Evolutionary conservation across 1,140 invertebrate species (phyloP), one percentile per base, ranked within the genome.

Genomic region (Vanessa atalanta): DNA sequence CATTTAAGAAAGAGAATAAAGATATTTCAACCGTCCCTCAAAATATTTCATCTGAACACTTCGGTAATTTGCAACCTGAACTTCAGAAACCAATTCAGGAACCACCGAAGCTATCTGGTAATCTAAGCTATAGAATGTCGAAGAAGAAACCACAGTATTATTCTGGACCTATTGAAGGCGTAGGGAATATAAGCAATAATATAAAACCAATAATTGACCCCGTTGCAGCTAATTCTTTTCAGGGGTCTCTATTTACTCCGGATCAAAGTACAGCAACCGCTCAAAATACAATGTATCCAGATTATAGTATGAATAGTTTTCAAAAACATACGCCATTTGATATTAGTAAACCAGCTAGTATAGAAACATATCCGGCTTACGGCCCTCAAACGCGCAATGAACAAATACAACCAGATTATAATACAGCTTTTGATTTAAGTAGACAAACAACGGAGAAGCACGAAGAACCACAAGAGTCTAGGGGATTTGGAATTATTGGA

Each of bases 71-170:
- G n/a, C 23, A 73, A 37, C 9, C 72, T 57, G 81, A 81, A 71
- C 68, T 78, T n/a, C 73, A 73, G 37, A 88, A 82, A 65, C 26
- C 80, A 23, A 23, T 87, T 8, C 26, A 72, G 15, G 88, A 91
- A 71, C 90, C 90, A 15, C 88, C 89, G 15, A 92, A 90, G 83
- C 15, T 83, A 14, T 75, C 81, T 15, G 87, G 86, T 31, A 83
- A 78, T 55, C 51, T 82, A 2, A 93, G 87, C 72, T 93, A 84
- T 71, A 87, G 92, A 79, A 84, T 93, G 85, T 85, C 77, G 7
- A 92, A 90, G 43, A 93, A 92, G 75, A 82, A 83, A 70, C 90
- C 89, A 7, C 88, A 92, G 67, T 93, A 93, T 79, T 93, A 93
- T 76, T 87, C 92, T 0, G 93, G 93, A 7, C 92, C 93, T 9